Conservation (phyloP, 2,113 vertebrate species). For the Melanerpes formicivorus region DNA sequence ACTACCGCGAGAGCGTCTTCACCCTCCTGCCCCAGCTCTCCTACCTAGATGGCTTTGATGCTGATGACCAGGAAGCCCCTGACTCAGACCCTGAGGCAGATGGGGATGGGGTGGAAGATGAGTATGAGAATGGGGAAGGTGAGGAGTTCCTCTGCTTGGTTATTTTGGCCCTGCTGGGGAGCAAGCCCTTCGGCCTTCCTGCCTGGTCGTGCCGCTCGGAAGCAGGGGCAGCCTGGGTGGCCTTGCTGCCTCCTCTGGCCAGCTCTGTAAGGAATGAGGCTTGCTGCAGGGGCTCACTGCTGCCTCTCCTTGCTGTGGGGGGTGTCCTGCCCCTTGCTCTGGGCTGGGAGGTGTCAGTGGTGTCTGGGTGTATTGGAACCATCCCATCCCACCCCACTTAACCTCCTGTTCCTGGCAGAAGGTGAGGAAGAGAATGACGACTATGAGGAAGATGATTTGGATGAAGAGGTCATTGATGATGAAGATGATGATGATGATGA, state of each 20-base stretch:
- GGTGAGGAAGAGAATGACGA: constrained; percentile 72
- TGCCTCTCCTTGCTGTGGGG: not conserved
- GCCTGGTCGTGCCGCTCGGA: not conserved
- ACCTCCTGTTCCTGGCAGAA: not conserved
- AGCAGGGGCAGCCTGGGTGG: not conserved
- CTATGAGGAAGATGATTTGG: constrained; percentile 67
- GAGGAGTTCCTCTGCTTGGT: constrained; percentile 11
- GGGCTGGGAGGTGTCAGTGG: not conserved
- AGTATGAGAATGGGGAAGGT: constrained; percentile 74
- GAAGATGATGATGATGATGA: constrained; percentile 84
- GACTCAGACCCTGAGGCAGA: constrained; percentile 76
- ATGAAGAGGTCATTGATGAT: constrained; percentile 79
- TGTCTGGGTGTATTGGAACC: not conserved
- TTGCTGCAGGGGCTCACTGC: not conserved
- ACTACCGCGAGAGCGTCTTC: constrained; percentile 82
- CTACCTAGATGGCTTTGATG: constrained; percentile 82
- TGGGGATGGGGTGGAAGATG: constrained; percentile 71
- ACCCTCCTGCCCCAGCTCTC: constrained; percentile 81
- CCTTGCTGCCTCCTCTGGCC: rapidly evolving
- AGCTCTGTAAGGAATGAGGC: not conserved
- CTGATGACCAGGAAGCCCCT: constrained; percentile 81
- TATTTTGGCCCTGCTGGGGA: not conserved
- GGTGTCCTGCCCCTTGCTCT: not conserved
- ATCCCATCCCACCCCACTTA: not conserved
- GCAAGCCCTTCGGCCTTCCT: not conserved